phyloP scores from a whole-genome alignment of 2,797 vertebrate species.

The Smutsia temminckii region DNA sequence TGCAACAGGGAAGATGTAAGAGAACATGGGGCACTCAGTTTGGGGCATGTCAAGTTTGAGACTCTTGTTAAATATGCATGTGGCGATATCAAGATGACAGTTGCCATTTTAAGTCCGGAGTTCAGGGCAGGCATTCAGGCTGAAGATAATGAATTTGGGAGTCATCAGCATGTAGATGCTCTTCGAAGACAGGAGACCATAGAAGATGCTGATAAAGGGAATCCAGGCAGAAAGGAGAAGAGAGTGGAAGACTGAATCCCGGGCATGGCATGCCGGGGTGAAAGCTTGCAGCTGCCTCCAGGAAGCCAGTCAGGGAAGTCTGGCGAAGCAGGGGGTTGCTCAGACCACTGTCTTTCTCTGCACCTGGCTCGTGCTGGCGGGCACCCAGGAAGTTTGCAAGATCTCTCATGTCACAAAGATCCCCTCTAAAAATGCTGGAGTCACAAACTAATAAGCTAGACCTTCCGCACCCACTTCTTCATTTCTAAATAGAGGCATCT shows the following conservation, averaged over 20 bases:
- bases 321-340: neutral
- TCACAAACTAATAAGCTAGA: neutral
- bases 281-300: neutral
- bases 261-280: neutral
- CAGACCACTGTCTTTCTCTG: neutral
- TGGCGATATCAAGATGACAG: neutral
- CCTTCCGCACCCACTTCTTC: neutral
- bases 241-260: neutral
- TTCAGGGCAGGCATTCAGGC: neutral
- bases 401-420: neutral
- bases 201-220: neutral
- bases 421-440: neutral
- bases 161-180: fast-evolving
- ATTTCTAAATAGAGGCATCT: neutral
- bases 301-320: fast-evolving
- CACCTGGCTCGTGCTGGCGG: neutral
- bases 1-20: fast-evolving
- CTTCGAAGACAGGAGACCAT: neutral
- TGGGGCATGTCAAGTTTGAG: neutral
- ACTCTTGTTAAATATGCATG: neutral
- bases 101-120: neutral
- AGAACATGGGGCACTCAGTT: no score
- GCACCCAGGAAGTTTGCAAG: neutral
- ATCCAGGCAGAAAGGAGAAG: neutral
- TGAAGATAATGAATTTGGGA: neutral